These are phyloP conservation scores for Drosophila ambigua DNA, from an alignment of 1,140 invertebrate species.

Conservation along the genomic window DNA sequence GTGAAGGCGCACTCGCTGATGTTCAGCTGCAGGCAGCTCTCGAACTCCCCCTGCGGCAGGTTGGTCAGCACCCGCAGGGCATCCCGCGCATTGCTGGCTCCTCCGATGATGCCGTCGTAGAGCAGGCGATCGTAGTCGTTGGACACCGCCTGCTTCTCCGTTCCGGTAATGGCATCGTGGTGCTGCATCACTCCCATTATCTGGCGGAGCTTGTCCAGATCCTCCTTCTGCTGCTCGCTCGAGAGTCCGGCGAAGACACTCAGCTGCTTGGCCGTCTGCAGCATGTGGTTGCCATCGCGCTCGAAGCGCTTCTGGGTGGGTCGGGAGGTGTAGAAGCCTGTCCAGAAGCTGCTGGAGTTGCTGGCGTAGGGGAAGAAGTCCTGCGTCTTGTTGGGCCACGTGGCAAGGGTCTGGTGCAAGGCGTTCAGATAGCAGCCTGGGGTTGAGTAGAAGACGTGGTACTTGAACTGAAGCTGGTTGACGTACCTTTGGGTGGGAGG, in stretches of 20 bases:
- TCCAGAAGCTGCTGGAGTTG: conserved; percentile 94
- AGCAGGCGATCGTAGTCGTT: conserved; percentile 90
- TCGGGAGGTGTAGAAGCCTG: conserved; percentile 96
- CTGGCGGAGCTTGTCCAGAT: conserved; percentile 73
- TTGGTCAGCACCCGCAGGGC: conserved; percentile 83
- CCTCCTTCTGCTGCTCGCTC: conserved; percentile 41
- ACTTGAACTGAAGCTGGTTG: conserved; percentile 66
- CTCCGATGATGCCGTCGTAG: conserved; percentile 56
- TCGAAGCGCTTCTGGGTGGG: conserved; percentile 93
- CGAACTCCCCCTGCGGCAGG: conserved; percentile 84
- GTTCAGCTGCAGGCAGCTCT: conserved; percentile 88
- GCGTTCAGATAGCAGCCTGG: conserved; percentile 97
- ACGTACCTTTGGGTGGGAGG: conserved; percentile 37
- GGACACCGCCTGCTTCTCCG: conserved; percentile 95
- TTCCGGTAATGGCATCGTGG: conserved; percentile 95
- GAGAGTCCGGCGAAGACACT: conserved; percentile 79
- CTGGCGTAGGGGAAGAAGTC: conserved; percentile 97
- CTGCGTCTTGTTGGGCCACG: conserved; percentile 89
- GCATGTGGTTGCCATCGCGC: conserved; percentile 90
- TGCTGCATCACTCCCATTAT: conserved; percentile 95
- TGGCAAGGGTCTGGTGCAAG: conserved; percentile 85
- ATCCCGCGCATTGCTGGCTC: conserved; percentile 49
- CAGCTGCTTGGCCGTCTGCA: conserved; percentile 89
- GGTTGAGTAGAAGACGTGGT: conserved; percentile 85
- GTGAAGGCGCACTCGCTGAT: conserved; percentile 86